Percentiles rank a stretch among this genome's conserved stretches.
These are phyloP conservation scores for Cosmia pyralina DNA, from an alignment of 2,888 invertebrate genomes.

Conservation along the genomic window DNA sequence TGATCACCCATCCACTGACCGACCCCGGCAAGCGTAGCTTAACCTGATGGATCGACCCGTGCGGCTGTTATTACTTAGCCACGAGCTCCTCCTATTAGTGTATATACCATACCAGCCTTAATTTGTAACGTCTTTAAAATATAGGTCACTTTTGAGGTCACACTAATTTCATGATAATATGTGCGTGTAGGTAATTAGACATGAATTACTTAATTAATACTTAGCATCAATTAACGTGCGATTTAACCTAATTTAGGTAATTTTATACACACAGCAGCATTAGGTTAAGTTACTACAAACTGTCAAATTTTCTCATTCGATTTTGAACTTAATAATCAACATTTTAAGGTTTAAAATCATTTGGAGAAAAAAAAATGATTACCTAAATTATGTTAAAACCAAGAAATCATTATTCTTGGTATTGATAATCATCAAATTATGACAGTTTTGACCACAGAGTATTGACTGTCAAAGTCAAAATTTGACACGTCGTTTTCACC, in stretches of 20 bases:
- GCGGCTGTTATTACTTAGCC: too few species aligned
- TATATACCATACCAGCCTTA: background rate
- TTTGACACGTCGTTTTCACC: background rate
- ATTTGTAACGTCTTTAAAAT: background rate
- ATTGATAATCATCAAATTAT: background rate
- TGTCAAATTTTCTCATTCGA: too few species aligned
- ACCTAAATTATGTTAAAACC: too few species aligned
- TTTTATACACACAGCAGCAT: background rate
- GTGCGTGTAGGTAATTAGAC: background rate
- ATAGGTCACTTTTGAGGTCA: background rate
- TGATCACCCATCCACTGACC: too few species aligned
- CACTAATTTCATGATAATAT: background rate
- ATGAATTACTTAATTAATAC: constrained; percentile 8
- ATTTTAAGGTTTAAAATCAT: too few species aligned
- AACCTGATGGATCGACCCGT: too few species aligned
- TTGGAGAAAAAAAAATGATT: too few species aligned
- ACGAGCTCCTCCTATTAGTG: too few species aligned
- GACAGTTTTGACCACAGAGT: background rate
- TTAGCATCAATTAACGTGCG: constrained; percentile 1
- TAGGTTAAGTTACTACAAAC: too few species aligned
- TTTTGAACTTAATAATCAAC: too few species aligned
- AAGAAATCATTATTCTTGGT: background rate
- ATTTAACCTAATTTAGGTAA: background rate
- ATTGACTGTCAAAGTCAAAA: background rate
- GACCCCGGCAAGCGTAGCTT: too few species aligned